phyloP scores from a whole-genome alignment of 2,113 vertebrate genomes.

The Petrocephalus microphthalmus region DNA sequence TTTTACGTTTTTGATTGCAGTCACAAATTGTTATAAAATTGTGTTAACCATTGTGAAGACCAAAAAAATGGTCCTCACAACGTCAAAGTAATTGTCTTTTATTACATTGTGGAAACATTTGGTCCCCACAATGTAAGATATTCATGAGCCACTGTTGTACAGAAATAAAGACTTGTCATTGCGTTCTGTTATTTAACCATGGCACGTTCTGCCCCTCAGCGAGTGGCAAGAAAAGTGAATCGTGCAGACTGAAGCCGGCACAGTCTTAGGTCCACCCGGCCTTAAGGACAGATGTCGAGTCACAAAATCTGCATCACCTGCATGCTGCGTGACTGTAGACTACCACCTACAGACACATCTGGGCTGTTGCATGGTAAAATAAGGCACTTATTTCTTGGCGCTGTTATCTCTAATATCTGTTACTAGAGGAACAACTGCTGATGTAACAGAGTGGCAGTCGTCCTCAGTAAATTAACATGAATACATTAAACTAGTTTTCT shows the following conservation, averaged over 20 bases:
- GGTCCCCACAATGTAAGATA: too few species aligned
- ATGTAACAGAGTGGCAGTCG: neutral
- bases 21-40: too few species aligned
- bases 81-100: too few species aligned
- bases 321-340: neutral
- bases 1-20: too few species aligned
- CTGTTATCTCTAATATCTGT: neutral
- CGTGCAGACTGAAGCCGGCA: neutral
- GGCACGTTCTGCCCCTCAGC: neutral
- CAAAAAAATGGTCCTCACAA: too few species aligned
- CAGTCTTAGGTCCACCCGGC: neutral
- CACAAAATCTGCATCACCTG: neutral
- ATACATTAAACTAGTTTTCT: neutral
- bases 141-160: too few species aligned
- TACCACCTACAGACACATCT: neutral
- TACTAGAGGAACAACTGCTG: neutral
- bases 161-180: too few species aligned
- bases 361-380: neutral
- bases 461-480: neutral
- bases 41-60: too few species aligned
- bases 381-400: neutral
- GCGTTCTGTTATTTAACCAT: too few species aligned
- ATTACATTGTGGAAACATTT: too few species aligned
- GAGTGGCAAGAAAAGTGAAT: neutral
- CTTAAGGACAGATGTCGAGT: neutral